phyloP scores from a whole-genome alignment of 2,888 invertebrate species.

The Hofmannophila pseudospretella region DNA sequence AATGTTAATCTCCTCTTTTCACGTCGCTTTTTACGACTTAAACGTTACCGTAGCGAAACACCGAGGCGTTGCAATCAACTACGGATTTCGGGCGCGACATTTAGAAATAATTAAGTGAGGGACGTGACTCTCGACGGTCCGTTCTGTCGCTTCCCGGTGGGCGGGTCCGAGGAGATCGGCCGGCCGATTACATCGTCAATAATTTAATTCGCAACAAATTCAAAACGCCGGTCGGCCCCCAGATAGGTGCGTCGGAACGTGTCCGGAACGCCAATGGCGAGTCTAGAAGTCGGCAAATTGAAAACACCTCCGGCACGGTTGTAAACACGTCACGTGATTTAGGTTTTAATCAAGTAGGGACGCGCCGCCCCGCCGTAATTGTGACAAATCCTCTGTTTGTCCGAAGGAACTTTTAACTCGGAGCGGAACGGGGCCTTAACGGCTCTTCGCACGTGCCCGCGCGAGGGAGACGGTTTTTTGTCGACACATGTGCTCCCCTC shows the following conservation, averaged over 20 bases:
- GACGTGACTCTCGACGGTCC: constrained; percentile 52
- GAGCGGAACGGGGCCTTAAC: constrained; percentile 63
- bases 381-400: constrained; percentile 79
- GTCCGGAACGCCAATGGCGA: constrained; percentile 72
- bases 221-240: constrained; percentile 65
- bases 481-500: constrained; percentile 66
- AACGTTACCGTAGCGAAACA: constrained; percentile 57
- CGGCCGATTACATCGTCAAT: constrained; percentile 70
- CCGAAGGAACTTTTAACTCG: constrained; percentile 76
- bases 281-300: constrained; percentile 73
- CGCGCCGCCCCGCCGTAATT: constrained; percentile 73
- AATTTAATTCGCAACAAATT: constrained; percentile 77
- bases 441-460: constrained; percentile 70
- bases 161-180: constrained; percentile 29
- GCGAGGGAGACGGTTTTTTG: constrained; percentile 69
- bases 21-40: constrained; percentile 62
- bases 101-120: constrained; percentile 63
- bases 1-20: constrained; percentile 74
- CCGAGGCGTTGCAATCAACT: constrained; percentile 43
- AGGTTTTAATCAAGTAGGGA: constrained; percentile 78
- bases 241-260: constrained; percentile 71
- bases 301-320: constrained; percentile 76
- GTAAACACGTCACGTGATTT: constrained; percentile 79
- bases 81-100: constrained; percentile 54
- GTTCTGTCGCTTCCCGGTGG: constrained; percentile 19